Percentiles rank a stretch among this genome's conserved stretches.
Evolutionary conservation across 2,797 vertebrate genomes (phyloP).

Genomic region (Ctenochaetus hawaiiensis): DNA sequence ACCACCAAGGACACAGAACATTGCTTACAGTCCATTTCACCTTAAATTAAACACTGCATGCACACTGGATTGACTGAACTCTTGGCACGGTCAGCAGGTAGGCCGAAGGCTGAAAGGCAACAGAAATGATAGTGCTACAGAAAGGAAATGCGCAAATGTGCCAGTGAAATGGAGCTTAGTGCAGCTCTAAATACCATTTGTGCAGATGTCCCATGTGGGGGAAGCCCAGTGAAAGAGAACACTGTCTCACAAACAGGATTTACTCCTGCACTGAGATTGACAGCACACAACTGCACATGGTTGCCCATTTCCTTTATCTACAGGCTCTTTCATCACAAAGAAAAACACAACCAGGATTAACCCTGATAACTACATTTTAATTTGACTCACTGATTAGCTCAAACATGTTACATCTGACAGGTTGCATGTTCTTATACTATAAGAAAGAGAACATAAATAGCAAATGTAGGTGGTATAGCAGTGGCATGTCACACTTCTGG

Average conservation of each 20-base stretch:
- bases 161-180: conserved; percentile 58
- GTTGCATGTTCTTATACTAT: neutral
- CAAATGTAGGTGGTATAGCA: conserved; percentile 17
- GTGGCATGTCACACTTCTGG: conserved; percentile 45
- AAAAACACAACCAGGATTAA: conserved; percentile 21
- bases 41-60: conserved; percentile 55
- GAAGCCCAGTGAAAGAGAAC: conserved; percentile 64
- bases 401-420: neutral
- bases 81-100: conserved; percentile 42
- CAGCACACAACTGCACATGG: conserved; percentile 65
- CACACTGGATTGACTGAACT: conserved; percentile 39
- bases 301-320: neutral
- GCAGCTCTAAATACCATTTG: conserved; percentile 63
- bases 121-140: conserved; percentile 33
- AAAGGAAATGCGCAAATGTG: conserved; percentile 63
- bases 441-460: conserved; percentile 10
- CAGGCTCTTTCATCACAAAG: conserved; percentile 18
- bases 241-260: conserved; percentile 59
- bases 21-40: conserved; percentile 30
- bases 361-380: conserved; percentile 1
- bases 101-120: conserved; percentile 32
- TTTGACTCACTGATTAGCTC: conserved; percentile 4
- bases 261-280: conserved; percentile 55
- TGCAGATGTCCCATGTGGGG: conserved; percentile 65
- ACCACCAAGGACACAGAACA: conserved; percentile 51